Base-by-base conservation (phyloP, 2,113 vertebrate species). In the Penelope pileata region DNA sequence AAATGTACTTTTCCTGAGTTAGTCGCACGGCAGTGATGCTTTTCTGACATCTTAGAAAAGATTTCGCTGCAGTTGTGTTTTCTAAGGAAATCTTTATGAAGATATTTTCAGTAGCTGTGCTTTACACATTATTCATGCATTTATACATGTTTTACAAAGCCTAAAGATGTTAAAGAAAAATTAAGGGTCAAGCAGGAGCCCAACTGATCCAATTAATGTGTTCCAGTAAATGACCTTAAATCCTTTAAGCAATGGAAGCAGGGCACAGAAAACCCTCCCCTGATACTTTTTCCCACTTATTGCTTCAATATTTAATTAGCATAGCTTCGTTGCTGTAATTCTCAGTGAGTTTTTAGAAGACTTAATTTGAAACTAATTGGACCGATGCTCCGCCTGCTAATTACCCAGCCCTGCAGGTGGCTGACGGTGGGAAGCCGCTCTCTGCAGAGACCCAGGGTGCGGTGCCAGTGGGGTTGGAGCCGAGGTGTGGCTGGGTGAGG, bases 231-330 rank as follows among this genome's bases (percentile, higher is more conserved):
- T 72, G 48, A 22, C 29, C 62, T 86, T 83, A 82, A 80, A 73
- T 81, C 45, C 60, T 82, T 68, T 68, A 26, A 62, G 67, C 18
- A 6, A 15, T 90, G 56, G 60, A 58, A 94, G 5, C 10, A 10
- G 27, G 63, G 26, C 70, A 59, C 29, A 58, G 29, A 68, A 42
- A 72, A 45, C 10, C 5, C 32, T 83, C 88, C 90, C 60, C 30
- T n/a, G 58, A 24, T 69, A 36, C 50, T 91, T 90, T 54, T 70
- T 94, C 63, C 43, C 53, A 69, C 36, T 72, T 76, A 48, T 3
- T 79, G 21, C 54, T 88, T 95, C 59, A 88, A 47, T 90, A 87
- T 94, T 93, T 94, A 93, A 93, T 96, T 91, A 94, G 64, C 12
- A 63, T 16, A 48, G 58, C 51, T 84, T 94, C 53, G 45, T 72